Conservation (phyloP, 2,113 vertebrate species). For the Rhineura floridana region DNA sequence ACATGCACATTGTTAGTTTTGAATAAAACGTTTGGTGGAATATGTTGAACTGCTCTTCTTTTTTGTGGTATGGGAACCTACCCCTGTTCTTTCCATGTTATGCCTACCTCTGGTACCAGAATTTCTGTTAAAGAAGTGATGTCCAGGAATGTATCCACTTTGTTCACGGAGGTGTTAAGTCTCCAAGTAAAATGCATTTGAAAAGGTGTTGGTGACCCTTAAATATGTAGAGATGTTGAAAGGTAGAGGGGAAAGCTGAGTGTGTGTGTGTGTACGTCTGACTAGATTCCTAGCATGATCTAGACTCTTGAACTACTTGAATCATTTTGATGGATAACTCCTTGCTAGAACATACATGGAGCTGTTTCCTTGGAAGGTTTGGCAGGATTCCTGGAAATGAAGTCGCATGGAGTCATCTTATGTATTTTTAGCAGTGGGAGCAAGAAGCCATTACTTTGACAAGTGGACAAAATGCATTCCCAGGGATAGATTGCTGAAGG, state of each 20-base stretch:
- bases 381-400: slow-evolving; percentile 12
- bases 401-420: slow-evolving; percentile 37
- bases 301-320: not conserved
- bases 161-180: not conserved
- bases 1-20: no score
- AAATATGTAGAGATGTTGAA: not conserved
- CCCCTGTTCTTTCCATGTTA: no score
- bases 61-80: no score
- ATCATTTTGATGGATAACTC: not conserved
- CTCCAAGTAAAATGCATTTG: not conserved
- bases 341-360: not conserved
- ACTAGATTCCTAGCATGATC: not conserved
- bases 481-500: slow-evolving; percentile 61
- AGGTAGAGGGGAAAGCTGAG: not conserved
- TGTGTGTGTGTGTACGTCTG: not conserved
- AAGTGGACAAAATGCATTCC: slow-evolving; percentile 63
- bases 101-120: no score
- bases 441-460: slow-evolving; percentile 39
- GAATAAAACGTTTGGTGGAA: no score
- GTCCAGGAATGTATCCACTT: no score
- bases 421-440: not conserved
- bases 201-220: not conserved
- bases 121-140: no score
- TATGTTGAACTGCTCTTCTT: no score
- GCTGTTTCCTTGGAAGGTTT: not conserved